Percentiles rank a stretch among this genome's conserved stretches.
Evolutionary conservation across 2,888 invertebrate species (phyloP).

Genomic region (Plebejus argus): DNA sequence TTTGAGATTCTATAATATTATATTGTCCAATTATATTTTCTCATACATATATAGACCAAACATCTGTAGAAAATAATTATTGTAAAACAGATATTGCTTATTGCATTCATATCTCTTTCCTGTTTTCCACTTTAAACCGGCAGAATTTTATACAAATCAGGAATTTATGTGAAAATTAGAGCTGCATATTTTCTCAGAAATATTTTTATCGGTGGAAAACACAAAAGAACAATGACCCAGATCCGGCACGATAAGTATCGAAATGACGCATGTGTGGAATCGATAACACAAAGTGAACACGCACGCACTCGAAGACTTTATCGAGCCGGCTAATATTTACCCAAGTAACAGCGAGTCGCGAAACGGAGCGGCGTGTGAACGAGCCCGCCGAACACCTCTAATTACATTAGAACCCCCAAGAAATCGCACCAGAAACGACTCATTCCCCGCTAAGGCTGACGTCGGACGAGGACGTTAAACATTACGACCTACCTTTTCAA

Average conservation of each 20-base stretch:
- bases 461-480: constrained; percentile 58
- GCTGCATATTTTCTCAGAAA: constrained; percentile 16
- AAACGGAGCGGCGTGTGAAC: constrained; percentile 65
- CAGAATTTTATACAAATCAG: neutral
- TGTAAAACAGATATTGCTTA: neutral
- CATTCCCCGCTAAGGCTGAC: constrained; percentile 51
- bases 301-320: constrained; percentile 71
- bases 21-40: neutral
- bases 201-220: constrained; percentile 51
- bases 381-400: constrained; percentile 50
- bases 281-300: constrained; percentile 75
- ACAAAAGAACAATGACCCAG: constrained; percentile 80
- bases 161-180: neutral
- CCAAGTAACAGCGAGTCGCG: constrained; percentile 68
- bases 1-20: neutral
- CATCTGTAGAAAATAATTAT: neutral
- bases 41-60: neutral
- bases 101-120: constrained; percentile 5
- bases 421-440: constrained; percentile 51
- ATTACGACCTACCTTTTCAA: constrained; percentile 66
- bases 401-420: constrained; percentile 63
- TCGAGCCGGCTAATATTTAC: constrained; percentile 70
- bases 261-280: constrained; percentile 77
- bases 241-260: constrained; percentile 76
- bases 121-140: neutral